Evolutionary conservation across 2,888 invertebrate species (phyloP).

Genomic region (Ornithoptera priamus): DNA sequence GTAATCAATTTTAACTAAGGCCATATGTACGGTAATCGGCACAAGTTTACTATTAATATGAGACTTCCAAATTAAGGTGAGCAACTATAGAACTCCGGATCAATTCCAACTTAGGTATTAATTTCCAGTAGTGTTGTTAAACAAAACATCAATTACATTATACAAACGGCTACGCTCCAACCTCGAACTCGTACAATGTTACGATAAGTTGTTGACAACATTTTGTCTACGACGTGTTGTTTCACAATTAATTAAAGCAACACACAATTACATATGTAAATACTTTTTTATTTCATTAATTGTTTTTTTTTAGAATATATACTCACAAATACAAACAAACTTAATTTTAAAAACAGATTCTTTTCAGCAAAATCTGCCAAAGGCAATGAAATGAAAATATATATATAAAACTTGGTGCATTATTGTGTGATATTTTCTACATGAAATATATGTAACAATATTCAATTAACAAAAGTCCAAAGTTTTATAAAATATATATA

Average conservation of each 20-base stretch:
- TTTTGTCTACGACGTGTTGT: not conserved
- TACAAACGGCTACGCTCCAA: slow-evolving; percentile 3
- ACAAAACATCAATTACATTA: not conserved
- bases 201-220: not conserved
- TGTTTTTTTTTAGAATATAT: no score
- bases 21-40: no score
- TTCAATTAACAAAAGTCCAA: no score
- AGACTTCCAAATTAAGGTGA: not conserved
- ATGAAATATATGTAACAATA: no score
- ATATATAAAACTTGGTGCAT: no score
- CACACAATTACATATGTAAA: not conserved
- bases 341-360: no score
- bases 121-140: not conserved
- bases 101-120: slow-evolving; percentile 4
- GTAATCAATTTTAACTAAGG: no score
- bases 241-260: slow-evolving; percentile 1
- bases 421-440: no score
- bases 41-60: not conserved
- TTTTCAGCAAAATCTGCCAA: no score
- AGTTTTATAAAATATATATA: no score
- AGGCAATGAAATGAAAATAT: no score
- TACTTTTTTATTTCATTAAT: not conserved
- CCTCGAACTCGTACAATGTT: slow-evolving; percentile 2
- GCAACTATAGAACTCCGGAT: not conserved
- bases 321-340: no score